Evolutionary conservation across 2,888 invertebrate species (phyloP), one percentile per base, ranked within the genome.

Genomic region (Ornithoptera priamus): DNA sequence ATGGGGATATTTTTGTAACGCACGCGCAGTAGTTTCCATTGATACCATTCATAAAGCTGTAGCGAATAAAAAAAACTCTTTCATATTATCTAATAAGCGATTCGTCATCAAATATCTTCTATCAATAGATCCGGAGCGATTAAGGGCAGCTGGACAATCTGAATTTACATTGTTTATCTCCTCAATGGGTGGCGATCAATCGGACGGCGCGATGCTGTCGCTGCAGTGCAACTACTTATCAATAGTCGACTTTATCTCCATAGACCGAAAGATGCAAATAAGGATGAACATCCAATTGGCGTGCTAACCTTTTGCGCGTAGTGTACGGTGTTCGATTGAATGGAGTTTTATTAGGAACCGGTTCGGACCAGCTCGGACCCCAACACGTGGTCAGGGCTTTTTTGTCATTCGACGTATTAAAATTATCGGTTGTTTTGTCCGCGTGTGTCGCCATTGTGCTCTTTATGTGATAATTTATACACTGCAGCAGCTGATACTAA

Each of bases 331-430:
- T 89, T 86, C 86, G 86, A 89, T 88, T 89, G 87, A 90, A 90
- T 89, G 83, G 84, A 81, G 79, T 86, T 89, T 87, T 87, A 86
- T 88, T 87, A 81, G 75, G 81, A 89, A 90, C 91, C 85, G 88
- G 92, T 89, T 85, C 46, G 74, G 77, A 89, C 91, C 85, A 83
- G 92, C 90, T 88, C 75, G 76, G 84, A 82, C 85, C 85, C 85
- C 74, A 88, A 86, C 92, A 92, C 92, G 92, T 92, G 92, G 92
- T 91, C 90, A 90, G 77, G 62, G 72, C 63, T 71, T 80, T 82
- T 85, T 88, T 89, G 89, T 89, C 85, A 86, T 85, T 86, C 80
- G 83, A 81, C 78, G 80, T 84, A 85, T 86, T 85, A 84, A 88
- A 88, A 89, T 88, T 88, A 89, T 91, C 84, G 84, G 82, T 76